Evolutionary conservation across 2,113 vertebrate species (phyloP).

Genomic region (Macroglossus sobrinus): DNA sequence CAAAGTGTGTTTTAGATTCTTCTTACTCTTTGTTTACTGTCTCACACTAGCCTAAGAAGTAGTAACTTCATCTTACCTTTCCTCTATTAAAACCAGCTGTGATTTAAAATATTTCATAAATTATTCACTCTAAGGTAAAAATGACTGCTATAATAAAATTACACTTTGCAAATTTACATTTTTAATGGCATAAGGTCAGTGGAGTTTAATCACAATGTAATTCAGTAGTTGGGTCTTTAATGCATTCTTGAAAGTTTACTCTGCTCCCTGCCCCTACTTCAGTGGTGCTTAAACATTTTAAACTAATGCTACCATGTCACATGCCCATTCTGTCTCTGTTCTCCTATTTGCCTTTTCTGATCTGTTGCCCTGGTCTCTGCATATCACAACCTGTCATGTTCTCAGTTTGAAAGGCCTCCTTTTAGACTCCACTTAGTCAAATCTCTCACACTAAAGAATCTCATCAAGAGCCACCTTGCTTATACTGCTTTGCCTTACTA

Average conservation of each 20-base stretch:
- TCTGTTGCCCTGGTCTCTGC: not conserved
- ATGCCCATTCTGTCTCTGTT: not conserved
- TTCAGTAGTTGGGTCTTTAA: not conserved
- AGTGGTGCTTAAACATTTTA: not conserved
- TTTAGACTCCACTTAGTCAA: not conserved
- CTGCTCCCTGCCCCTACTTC: not conserved
- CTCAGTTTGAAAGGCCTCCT: not conserved
- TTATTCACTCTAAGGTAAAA: not conserved
- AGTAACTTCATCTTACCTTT: not conserved
- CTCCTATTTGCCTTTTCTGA: not conserved
- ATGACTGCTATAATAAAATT: not conserved
- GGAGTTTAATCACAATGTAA: not conserved
- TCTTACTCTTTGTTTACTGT: not conserved
- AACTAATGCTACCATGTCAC: fast-evolving
- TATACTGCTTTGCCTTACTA: not conserved
- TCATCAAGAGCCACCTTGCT: not conserved
- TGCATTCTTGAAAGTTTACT: not conserved
- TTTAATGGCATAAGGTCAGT: not conserved
- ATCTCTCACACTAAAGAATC: not conserved
- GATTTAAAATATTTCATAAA: not conserved
- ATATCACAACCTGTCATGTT: too few species aligned
- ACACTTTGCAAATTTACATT: not conserved
- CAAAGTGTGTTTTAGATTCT: not conserved
- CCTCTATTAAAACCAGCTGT: not conserved
- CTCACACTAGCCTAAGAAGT: not conserved